Evolutionary conservation across 1,140 invertebrate species (phyloP).

Genomic region (Cherax destructor): DNA sequence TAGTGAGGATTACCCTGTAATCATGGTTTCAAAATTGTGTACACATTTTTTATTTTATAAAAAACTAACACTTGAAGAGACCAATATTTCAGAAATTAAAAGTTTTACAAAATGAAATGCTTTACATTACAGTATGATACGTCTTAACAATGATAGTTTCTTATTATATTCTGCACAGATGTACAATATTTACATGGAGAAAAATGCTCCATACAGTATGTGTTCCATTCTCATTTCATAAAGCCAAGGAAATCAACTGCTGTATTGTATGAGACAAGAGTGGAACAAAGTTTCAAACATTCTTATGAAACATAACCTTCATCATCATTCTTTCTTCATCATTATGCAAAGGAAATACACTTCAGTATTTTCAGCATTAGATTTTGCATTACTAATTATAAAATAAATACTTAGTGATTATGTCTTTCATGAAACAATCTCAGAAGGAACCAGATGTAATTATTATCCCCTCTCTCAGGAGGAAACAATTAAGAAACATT

Average conservation of each 20-base stretch:
- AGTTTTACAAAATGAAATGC: background rate
- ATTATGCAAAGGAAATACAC: too few species aligned
- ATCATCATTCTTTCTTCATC: too few species aligned
- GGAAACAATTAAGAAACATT: background rate
- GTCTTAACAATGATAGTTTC: background rate
- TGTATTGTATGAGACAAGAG: background rate
- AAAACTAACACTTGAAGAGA: background rate
- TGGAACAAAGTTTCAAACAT: background rate
- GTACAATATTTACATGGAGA: conserved; percentile 25
- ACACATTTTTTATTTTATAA: background rate
- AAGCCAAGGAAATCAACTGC: conserved; percentile 15
- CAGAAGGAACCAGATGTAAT: background rate
- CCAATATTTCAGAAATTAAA: background rate
- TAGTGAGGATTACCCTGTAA: too few species aligned
- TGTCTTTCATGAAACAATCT: too few species aligned
- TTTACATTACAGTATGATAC: background rate
- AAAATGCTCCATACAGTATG: conserved; percentile 4
- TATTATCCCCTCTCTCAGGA: background rate
- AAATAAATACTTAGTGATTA: too few species aligned
- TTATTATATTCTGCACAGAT: background rate
- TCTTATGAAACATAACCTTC: too few species aligned
- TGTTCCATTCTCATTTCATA: background rate
- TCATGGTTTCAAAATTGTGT: too few species aligned
- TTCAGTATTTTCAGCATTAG: too few species aligned
- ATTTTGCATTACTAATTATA: too few species aligned